Percentiles rank a stretch among this genome's conserved stretches.
Evolutionary conservation across 2,113 vertebrate species (phyloP).

Genomic region (Vidua macroura): DNA sequence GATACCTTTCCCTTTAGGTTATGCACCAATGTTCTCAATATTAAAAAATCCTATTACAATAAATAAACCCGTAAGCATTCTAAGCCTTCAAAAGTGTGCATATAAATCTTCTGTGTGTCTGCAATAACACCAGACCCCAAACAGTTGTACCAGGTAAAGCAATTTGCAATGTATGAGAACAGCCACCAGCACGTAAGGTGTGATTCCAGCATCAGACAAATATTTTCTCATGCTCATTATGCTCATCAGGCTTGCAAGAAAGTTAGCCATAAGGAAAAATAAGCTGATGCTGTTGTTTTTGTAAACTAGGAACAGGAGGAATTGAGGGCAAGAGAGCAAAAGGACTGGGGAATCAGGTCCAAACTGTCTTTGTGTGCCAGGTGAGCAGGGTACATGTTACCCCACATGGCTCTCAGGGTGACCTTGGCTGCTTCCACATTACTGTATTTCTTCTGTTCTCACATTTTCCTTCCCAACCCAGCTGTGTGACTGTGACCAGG

Average conservation of each 20-base stretch:
- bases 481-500: neutral
- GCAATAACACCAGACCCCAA: neutral
- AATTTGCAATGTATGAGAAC: slow-evolving; percentile 1
- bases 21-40: neutral
- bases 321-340: neutral
- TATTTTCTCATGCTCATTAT: neutral
- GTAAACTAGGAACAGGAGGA: neutral
- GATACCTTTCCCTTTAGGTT: neutral
- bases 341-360: neutral
- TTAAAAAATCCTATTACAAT: neutral
- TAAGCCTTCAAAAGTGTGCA: neutral
- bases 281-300: neutral
- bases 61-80: neutral
- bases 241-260: neutral
- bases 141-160: neutral
- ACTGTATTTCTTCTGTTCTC: neutral
- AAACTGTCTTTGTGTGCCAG: neutral
- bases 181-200: neutral
- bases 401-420: neutral
- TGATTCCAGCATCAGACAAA: neutral
- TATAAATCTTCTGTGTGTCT: neutral
- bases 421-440: rapidly evolving
- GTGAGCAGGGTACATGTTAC: neutral
- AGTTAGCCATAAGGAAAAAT: neutral
- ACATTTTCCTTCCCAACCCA: neutral